Conservation (phyloP, 2,113 vertebrate species). For the Phodopus roborovskii region DNA sequence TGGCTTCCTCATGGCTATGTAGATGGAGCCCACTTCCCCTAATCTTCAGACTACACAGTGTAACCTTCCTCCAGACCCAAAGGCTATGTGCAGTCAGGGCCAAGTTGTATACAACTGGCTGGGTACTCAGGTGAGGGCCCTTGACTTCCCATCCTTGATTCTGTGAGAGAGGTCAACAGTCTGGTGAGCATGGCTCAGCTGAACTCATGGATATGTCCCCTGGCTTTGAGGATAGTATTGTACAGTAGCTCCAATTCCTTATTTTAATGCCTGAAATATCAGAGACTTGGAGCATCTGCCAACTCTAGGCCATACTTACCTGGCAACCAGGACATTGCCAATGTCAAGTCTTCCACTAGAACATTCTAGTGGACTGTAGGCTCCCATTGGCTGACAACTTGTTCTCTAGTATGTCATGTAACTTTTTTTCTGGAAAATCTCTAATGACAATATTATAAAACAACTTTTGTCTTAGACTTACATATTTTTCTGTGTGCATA, state of each 20-base stretch:
- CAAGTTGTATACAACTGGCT: background rate
- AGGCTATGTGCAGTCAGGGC: background rate
- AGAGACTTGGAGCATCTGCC: background rate
- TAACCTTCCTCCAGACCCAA: background rate
- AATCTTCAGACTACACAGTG: background rate
- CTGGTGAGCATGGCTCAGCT: background rate
- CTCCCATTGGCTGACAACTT: background rate
- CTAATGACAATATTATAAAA: conserved; percentile 47
- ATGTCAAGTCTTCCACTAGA: background rate
- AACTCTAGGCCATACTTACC: background rate
- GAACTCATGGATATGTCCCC: background rate
- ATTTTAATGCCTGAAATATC: background rate
- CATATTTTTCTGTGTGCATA: background rate
- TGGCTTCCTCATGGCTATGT: background rate
- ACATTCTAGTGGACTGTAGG: background rate
- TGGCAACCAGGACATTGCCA: background rate
- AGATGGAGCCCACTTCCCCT: background rate
- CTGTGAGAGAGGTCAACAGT: background rate
- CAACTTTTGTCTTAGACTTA: conserved; percentile 17
- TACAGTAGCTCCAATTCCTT: background rate
- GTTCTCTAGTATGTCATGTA: background rate
- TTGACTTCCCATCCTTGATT: background rate
- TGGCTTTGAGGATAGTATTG: background rate
- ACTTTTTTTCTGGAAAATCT: background rate
- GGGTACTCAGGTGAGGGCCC: background rate